phyloP scores from a whole-genome alignment of 2,888 invertebrate genomes.

The Epinotia ramella region DNA sequence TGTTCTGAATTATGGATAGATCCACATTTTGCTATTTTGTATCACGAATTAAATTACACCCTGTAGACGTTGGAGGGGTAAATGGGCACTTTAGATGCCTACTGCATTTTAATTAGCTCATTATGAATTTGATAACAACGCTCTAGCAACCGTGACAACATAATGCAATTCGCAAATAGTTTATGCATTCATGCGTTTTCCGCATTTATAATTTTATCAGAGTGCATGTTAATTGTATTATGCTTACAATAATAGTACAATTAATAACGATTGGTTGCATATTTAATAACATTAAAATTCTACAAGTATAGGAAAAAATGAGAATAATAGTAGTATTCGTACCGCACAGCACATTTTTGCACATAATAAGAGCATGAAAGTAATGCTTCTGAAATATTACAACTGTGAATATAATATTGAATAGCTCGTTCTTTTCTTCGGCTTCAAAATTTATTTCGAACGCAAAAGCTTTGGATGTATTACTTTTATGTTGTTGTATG shows the following conservation, averaged over 20 bases:
- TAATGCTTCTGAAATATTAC: constrained; percentile 51
- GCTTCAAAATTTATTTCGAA: constrained; percentile 17
- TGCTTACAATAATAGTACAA: not conserved
- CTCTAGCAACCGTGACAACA: not conserved
- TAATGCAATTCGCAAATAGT: not conserved
- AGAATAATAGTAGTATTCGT: not conserved
- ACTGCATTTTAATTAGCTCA: not conserved
- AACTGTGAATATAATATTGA: not conserved
- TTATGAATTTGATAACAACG: constrained; percentile 5
- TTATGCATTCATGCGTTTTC: too few species aligned
- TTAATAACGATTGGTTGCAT: not conserved
- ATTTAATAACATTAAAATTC: not conserved
- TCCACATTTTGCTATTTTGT: too few species aligned
- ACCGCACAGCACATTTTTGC: constrained; percentile 56
- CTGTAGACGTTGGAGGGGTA: too few species aligned
- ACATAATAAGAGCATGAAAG: constrained; percentile 67
- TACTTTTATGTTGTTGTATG: constrained; percentile 65
- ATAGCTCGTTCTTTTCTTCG: constrained; percentile 29
- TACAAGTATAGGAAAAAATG: constrained; percentile 18
- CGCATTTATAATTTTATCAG: too few species aligned
- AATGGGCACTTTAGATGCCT: too few species aligned
- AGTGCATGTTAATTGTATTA: not conserved
- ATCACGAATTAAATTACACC: too few species aligned
- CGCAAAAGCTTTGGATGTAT: constrained; percentile 43
- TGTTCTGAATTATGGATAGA: too few species aligned